Conservation (phyloP, 2,888 invertebrate species). For the Caenorhabditis sp. region DNA sequence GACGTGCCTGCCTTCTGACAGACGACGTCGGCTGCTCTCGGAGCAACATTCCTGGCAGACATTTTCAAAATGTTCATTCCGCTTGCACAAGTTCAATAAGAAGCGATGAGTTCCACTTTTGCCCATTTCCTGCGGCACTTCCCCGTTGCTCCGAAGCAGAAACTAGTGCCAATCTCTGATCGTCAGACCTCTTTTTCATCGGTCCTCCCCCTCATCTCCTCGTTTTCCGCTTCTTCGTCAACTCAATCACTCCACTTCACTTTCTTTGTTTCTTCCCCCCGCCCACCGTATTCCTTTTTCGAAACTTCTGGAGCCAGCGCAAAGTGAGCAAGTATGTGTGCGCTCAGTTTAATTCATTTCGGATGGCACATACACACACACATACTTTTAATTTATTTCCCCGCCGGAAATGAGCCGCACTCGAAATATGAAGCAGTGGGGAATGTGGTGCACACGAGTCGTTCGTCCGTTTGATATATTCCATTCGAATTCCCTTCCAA, state of each 20-base stretch:
- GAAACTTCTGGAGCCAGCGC: no score
- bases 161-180: slow-evolving; percentile 21
- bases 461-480: no score
- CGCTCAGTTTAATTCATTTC: slow-evolving; percentile 1
- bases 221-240: slow-evolving; percentile 1
- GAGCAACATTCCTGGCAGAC: no score
- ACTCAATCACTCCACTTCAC: slow-evolving; percentile 24
- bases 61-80: no score
- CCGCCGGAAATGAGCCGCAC: no score
- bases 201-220: slow-evolving; percentile 7
- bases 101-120: no score
- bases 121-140: slow-evolving; percentile 3
- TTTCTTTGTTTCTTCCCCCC: neutral
- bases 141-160: slow-evolving; percentile 23
- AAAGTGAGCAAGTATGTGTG: no score
- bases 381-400: slow-evolving; percentile 35
- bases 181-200: neutral
- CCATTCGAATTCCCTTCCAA: no score
- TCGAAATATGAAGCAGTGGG: no score
- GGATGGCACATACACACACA: slow-evolving; percentile 9
- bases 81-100: neutral
- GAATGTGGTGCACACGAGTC: no score
- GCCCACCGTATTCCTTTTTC: neutral
- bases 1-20: no score
- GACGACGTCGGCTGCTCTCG: no score